These are phyloP conservation scores for Brachionus rotundiformis DNA, from an alignment of 1,140 invertebrate species.

Conservation along the genomic window DNA sequence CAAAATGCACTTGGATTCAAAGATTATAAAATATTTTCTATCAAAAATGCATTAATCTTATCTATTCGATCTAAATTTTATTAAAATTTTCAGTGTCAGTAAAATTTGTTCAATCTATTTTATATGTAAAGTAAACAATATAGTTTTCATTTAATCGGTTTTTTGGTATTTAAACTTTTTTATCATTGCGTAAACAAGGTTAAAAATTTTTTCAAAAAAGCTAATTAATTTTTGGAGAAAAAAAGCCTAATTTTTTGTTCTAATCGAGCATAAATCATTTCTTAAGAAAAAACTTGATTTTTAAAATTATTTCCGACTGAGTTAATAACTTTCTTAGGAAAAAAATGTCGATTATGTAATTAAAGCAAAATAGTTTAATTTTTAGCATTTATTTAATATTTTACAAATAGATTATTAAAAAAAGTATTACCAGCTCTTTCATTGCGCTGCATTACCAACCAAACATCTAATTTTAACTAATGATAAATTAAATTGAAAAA, in stretches of 20 bases:
- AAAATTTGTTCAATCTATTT: neutral
- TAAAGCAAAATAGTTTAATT: neutral
- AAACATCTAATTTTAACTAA: neutral
- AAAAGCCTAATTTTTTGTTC: neutral
- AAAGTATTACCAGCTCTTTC: no score
- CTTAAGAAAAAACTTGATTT: neutral
- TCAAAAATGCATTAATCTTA: conserved; percentile 6
- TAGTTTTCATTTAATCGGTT: neutral
- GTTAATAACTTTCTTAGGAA: neutral
- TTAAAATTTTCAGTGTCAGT: neutral
- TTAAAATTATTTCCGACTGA: neutral
- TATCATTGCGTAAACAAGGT: no score
- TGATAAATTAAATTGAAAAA: neutral
- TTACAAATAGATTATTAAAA: no score
- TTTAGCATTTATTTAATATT: no score
- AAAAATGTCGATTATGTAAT: neutral
- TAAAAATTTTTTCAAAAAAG: neutral
- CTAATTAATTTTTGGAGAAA: neutral
- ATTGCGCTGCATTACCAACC: neutral
- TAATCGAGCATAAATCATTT: neutral
- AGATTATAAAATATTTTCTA: neutral
- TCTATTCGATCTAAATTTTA: neutral
- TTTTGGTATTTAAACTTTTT: neutral
- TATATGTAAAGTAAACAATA: neutral
- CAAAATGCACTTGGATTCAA: neutral